Base-by-base conservation (phyloP, 2,797 vertebrate genomes). In the Pantherophis vulpinus region DNA sequence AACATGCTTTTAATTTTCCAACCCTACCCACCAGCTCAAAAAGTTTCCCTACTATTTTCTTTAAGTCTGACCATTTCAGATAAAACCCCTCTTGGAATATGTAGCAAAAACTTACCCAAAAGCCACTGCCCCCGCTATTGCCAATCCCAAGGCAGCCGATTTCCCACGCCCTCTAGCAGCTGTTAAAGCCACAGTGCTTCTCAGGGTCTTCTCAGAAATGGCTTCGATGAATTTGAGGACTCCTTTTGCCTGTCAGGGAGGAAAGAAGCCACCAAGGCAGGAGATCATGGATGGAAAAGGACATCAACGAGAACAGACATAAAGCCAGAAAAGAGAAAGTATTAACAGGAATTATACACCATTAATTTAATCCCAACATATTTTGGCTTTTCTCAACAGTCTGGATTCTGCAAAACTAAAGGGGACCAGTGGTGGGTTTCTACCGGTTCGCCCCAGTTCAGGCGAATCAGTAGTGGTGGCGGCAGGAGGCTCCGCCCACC, bases 221-320 rank as follows among this genome's bases (percentile, higher is more conserved):
- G 99, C 99, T 93, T 99, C 99, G 0, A 99, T 99, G 87, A 99
- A 99, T 94, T 99, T 99, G 18, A 99, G 96, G 96, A 99, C 98
- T 0, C 98, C 99, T 96, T 98, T 99, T 58, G 99, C 99, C 99
- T 99, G 88, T 56, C 90, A 66, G 86, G 42, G 89, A 1, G 91
- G 29, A n/a, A 93, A 88, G 0, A 10, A 86, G 55, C 16, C 90
- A 91, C 12, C 55, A 66, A n/a, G 8, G 14, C 2, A 29, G 23
- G 27, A 54, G 29, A 93, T 55, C 32, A 29, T 63, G 47, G 16
- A 37, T 47, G 59, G 10, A 14, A 2, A 79, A 32, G 18, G 55
- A 7, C 13, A 83, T 54, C 55, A 91, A 88, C 6, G 14, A 29
- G n/a, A 32, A 25, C 2, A 18, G 56, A 5, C 5, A 61, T 51